Percentiles rank a stretch among this genome's conserved stretches.
phyloP scores from a whole-genome alignment of 2,888 invertebrate genomes.

The Hirtodrosophila trivittata region DNA sequence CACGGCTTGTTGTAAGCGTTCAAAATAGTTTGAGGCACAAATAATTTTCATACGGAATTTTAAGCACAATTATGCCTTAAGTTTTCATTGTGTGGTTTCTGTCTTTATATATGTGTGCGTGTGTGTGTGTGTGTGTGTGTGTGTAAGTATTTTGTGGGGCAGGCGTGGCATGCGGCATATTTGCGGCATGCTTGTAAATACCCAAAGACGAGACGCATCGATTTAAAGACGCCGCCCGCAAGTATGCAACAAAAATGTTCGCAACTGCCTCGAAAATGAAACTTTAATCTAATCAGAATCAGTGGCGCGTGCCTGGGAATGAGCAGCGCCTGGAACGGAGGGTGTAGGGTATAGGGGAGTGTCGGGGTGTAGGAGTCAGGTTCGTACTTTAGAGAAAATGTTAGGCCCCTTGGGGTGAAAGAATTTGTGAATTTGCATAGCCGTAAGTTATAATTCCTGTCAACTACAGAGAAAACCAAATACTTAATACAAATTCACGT shows the following conservation, averaged over 20 bases:
- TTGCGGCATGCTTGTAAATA: slow-evolving; percentile 29
- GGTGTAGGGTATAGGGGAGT: not conserved
- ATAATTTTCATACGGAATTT: slow-evolving; percentile 49
- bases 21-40: slow-evolving; percentile 44
- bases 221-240: slow-evolving; percentile 47
- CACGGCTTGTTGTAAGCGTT: slow-evolving; percentile 11
- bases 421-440: slow-evolving; percentile 52
- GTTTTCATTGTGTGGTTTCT: slow-evolving; percentile 13
- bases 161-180: slow-evolving; percentile 17
- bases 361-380: not conserved
- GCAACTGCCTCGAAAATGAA: slow-evolving; percentile 8
- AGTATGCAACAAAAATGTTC: slow-evolving; percentile 44
- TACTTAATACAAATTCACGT: slow-evolving; percentile 28
- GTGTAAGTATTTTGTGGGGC: not conserved
- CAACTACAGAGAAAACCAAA: slow-evolving; percentile 37
- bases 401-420: slow-evolving; percentile 16
- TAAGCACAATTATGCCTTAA: slow-evolving; percentile 41
- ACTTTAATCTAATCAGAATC: slow-evolving; percentile 46
- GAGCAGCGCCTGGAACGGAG: not conserved
- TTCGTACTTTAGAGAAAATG: not conserved
- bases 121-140: slow-evolving; percentile 9
- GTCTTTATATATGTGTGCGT: not conserved
- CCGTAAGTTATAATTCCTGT: slow-evolving; percentile 44
- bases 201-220: slow-evolving; percentile 26
- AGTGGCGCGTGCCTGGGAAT: not conserved